A percentile compares a stretch with the other conserved stretches of the same genome.
phyloP scores from a whole-genome alignment of 2,113 vertebrate species.

The Strix uralensis region DNA sequence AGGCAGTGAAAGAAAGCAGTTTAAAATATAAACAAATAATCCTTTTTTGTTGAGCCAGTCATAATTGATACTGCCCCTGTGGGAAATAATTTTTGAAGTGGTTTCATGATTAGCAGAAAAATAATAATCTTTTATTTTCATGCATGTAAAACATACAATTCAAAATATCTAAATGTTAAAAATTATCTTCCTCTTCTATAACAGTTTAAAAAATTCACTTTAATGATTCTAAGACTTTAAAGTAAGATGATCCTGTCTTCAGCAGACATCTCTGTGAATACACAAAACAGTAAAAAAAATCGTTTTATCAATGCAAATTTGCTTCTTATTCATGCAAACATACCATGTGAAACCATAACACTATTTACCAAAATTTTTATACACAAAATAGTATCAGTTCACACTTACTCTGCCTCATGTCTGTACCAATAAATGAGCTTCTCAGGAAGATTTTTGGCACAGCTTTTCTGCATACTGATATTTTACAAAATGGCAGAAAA shows the following conservation, averaged over 20 bases:
- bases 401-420: background rate
- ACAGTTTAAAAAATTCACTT: background rate
- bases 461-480: background rate
- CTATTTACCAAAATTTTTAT: background rate
- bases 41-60: background rate
- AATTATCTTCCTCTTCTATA: background rate
- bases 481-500: background rate
- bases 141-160: background rate
- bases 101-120: background rate
- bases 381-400: background rate
- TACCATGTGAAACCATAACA: background rate
- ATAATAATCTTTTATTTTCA: background rate
- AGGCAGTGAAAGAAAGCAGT: background rate
- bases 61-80: background rate
- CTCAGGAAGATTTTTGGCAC: background rate
- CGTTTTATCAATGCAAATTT: background rate
- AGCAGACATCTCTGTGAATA: background rate
- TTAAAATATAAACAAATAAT: background rate
- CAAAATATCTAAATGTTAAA: constrained; percentile 2
- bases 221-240: background rate
- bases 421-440: background rate
- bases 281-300: background rate
- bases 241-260: background rate
- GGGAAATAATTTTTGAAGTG: background rate
- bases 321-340: background rate